Evolutionary conservation across 2,888 invertebrate genomes (phyloP).

Genomic region (Ganaspis brasiliensis): DNA sequence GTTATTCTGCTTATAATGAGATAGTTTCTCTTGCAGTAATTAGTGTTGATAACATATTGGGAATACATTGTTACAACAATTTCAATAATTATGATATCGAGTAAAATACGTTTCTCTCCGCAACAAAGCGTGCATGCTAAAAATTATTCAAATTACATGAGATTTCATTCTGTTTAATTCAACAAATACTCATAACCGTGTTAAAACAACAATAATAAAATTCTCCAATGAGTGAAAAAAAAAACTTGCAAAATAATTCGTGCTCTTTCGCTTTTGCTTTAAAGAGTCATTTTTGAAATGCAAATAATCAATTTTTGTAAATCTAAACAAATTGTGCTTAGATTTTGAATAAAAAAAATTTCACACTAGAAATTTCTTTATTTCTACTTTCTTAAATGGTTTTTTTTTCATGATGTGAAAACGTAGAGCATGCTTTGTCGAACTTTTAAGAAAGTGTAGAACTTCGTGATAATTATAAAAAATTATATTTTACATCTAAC

Average conservation of each 20-base stretch:
- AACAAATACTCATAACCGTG: constrained; percentile 5
- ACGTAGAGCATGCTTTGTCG: too few species aligned
- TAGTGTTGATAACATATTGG: not conserved
- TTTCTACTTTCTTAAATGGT: too few species aligned
- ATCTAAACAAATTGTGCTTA: too few species aligned
- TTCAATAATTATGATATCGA: not conserved
- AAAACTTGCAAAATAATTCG: not conserved
- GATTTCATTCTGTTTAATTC: not conserved
- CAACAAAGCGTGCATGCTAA: not conserved
- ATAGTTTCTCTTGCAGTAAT: not conserved
- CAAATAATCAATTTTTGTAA: too few species aligned
- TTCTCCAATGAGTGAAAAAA: not conserved
- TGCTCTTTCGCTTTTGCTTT: not conserved
- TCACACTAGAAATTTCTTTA: too few species aligned
- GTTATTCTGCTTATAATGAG: not conserved
- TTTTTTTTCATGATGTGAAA: too few species aligned
- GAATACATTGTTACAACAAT: not conserved
- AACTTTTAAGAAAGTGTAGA: too few species aligned
- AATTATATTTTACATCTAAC: too few species aligned
- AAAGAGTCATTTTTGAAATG: too few species aligned
- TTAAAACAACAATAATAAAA: not conserved
- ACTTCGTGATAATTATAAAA: too few species aligned
- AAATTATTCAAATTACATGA: not conserved
- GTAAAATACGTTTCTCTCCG: not conserved
- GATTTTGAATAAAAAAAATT: too few species aligned